These are phyloP conservation scores for Athetis lepigone DNA, from an alignment of 2,888 invertebrate species.

Conservation along the genomic window DNA sequence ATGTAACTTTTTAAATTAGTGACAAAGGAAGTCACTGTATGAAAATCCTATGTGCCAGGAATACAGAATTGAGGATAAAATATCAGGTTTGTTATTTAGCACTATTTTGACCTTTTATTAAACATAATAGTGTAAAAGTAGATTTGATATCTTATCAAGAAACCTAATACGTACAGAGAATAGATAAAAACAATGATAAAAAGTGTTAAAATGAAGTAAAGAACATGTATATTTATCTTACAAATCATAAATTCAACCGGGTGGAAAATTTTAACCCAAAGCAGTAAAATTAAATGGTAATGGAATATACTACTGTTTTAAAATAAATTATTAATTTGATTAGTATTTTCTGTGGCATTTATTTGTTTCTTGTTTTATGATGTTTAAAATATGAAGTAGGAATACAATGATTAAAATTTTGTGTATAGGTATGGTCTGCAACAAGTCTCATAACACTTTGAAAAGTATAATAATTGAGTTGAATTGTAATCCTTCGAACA, in stretches of 20 bases:
- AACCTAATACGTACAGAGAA: conserved; percentile 32
- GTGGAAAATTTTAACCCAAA: conserved; percentile 27
- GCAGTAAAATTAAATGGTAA: not conserved
- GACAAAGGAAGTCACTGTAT: conserved; percentile 46
- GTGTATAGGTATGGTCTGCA: too few relatives aligned
- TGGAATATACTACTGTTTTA: not conserved
- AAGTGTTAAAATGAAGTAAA: conserved; percentile 43
- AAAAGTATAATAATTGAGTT: too few relatives aligned
- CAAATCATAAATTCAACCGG: conserved; percentile 14
- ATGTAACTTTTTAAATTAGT: conserved; percentile 42
- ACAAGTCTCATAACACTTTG: too few relatives aligned
- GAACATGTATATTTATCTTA: conserved; percentile 22
- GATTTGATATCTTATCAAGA: conserved; percentile 47
- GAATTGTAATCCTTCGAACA: too few relatives aligned
- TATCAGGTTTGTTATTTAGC: conserved; percentile 18
- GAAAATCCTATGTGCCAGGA: conserved; percentile 34
- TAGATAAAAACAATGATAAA: conserved; percentile 52
- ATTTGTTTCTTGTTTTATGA: too few relatives aligned
- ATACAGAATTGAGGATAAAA: conserved; percentile 38
- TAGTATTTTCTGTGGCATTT: not conserved
- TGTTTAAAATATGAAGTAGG: not conserved
- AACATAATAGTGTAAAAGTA: conserved; percentile 11
- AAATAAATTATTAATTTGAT: not conserved
- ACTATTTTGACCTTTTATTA: conserved; percentile 40
- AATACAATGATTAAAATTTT: not conserved